Conservation (phyloP, 2,113 vertebrate genomes). For the Pica pica region DNA sequence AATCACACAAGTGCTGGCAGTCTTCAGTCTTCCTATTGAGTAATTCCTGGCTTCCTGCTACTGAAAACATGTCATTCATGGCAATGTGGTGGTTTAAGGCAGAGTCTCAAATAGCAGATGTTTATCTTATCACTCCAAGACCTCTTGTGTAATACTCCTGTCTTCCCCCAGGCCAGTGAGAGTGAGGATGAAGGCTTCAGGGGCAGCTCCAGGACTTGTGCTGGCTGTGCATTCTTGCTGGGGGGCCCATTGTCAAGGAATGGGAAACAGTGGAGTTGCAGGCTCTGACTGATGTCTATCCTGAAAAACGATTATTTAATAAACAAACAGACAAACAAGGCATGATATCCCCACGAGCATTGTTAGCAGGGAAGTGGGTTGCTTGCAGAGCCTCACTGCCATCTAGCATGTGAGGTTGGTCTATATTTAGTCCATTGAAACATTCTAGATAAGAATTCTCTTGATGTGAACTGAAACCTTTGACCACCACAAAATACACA, state of each 20-base stretch:
- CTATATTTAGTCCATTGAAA: constrained; percentile 2
- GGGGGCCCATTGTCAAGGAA: background rate
- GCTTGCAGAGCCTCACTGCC: background rate
- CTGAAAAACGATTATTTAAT: background rate
- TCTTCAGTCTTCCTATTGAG: background rate
- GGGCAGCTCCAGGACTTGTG: background rate
- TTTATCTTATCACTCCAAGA: background rate
- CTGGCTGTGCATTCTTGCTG: background rate
- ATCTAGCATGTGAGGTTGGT: background rate
- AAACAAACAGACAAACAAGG: background rate
- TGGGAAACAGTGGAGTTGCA: background rate
- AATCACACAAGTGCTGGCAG: background rate
- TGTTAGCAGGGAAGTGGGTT: background rate
- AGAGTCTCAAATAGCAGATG: background rate
- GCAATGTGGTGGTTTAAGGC: background rate
- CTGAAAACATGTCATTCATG: background rate
- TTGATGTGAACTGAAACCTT: background rate
- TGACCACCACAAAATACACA: background rate
- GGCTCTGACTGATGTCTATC: background rate
- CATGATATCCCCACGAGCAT: background rate
- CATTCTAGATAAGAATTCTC: background rate
- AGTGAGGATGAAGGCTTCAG: background rate
- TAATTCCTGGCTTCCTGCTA: background rate
- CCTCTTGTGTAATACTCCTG: background rate
- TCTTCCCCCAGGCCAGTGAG: background rate